These are phyloP conservation scores for Nannospalax galili DNA, from an alignment of 2,113 vertebrate species.

Conservation along the genomic window DNA sequence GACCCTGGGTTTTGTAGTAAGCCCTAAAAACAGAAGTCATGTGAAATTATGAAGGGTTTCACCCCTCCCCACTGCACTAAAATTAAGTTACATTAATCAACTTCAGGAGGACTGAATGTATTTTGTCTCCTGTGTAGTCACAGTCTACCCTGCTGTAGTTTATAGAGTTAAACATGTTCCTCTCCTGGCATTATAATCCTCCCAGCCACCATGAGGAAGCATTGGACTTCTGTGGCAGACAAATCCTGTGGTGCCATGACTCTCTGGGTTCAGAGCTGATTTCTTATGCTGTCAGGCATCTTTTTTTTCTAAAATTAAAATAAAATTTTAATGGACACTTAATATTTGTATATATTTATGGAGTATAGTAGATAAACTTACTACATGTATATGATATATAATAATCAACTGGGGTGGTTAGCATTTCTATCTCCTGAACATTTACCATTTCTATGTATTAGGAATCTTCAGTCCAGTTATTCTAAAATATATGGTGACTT, in stretches of 20 bases:
- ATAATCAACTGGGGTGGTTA: not conserved
- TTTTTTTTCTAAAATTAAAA: not conserved
- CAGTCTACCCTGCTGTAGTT: no score
- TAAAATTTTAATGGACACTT: not conserved
- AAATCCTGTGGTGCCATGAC: not conserved
- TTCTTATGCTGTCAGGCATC: not conserved
- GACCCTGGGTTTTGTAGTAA: not conserved
- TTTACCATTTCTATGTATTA: not conserved
- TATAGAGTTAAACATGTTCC: not conserved
- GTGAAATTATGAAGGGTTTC: not conserved
- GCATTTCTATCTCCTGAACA: not conserved
- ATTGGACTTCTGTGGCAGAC: not conserved
- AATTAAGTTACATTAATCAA: not conserved
- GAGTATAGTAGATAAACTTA: not conserved
- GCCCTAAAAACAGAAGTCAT: not conserved
- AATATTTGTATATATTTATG: not conserved
- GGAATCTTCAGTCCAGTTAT: not conserved
- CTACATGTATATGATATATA: not conserved
- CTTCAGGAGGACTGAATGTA: not conserved
- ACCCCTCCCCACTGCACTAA: not conserved
- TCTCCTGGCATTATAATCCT: not conserved
- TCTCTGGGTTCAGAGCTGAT: not conserved
- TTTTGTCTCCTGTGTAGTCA: not conserved
- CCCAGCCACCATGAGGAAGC: not conserved
- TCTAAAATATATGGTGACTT: not conserved